These are phyloP conservation scores for Mirza zaza DNA, from an alignment of 2,113 vertebrate species.

Conservation along the genomic window DNA sequence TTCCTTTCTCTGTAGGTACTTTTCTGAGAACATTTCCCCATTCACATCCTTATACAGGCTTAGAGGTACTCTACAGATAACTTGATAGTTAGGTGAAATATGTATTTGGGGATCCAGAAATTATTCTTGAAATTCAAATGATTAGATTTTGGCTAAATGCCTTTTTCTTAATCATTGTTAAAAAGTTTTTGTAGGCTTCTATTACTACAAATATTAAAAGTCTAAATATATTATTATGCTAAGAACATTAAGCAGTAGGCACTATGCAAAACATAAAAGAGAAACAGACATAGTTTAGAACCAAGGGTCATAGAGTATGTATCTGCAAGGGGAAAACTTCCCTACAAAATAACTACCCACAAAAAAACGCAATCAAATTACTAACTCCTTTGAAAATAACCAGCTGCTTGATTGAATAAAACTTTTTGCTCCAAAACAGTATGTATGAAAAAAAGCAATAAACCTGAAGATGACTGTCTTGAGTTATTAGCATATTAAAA, in stretches of 20 bases:
- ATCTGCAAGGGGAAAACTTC: background rate
- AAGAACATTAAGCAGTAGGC: background rate
- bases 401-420: slow-evolving; percentile 10
- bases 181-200: background rate
- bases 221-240: background rate
- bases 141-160: background rate
- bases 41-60: background rate
- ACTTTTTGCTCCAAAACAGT: background rate
- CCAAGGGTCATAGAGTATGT: background rate
- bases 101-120: background rate
- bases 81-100: background rate
- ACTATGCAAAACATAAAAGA: background rate
- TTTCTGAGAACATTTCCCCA: background rate
- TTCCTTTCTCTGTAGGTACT: background rate
- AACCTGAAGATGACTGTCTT: slow-evolving; percentile 25
- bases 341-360: background rate
- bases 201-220: background rate
- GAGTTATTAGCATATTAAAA: slow-evolving; percentile 67
- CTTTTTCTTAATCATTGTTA: background rate
- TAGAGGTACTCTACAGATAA: background rate
- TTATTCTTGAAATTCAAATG: slow-evolving; percentile 14
- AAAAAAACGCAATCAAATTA: background rate
- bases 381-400: slow-evolving; percentile 34
- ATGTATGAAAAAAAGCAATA: slow-evolving; percentile 42
- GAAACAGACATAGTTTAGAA: background rate